phyloP scores from a whole-genome alignment of 2,888 invertebrate species.

The Drosophila quinaria region DNA sequence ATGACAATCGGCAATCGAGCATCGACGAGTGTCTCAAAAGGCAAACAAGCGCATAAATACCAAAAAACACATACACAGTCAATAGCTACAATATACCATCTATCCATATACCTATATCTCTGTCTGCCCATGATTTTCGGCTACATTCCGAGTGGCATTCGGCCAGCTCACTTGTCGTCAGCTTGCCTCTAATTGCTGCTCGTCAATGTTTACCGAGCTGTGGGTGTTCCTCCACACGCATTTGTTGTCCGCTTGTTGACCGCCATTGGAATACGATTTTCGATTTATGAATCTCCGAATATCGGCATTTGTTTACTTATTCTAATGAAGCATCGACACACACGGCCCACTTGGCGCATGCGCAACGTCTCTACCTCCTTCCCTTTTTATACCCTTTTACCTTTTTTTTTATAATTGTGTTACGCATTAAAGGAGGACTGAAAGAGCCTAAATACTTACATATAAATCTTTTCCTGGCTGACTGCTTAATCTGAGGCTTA shows the following conservation, averaged over 20 bases:
- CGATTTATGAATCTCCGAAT: slow-evolving; percentile 11
- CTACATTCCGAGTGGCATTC: slow-evolving; percentile 2
- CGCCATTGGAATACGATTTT: slow-evolving; percentile 59
- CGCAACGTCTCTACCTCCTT: slow-evolving; percentile 17
- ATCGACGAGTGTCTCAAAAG: slow-evolving; percentile 49
- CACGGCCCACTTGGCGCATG: slow-evolving; percentile 41
- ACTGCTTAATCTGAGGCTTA: no score
- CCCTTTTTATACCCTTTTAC: background rate
- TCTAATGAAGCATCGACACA: slow-evolving; percentile 62
- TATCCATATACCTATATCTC: slow-evolving; percentile 10
- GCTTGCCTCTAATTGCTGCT: slow-evolving; percentile 73
- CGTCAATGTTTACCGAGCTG: slow-evolving; percentile 73
- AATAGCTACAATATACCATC: slow-evolving; percentile 30
- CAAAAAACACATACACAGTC: slow-evolving; percentile 24
- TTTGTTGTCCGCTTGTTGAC: slow-evolving; percentile 54
- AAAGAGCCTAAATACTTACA: no score
- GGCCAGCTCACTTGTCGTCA: slow-evolving; percentile 50
- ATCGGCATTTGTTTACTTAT: slow-evolving; percentile 60
- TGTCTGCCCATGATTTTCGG: slow-evolving; percentile 22
- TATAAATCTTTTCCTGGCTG: no score
- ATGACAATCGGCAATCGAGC: slow-evolving; percentile 57
- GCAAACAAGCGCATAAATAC: slow-evolving; percentile 72
- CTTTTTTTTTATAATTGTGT: background rate
- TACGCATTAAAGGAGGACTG: no score
- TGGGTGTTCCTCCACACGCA: slow-evolving; percentile 72